Evolutionary conservation across 1,140 invertebrate species (phyloP), one percentile per base, ranked within the genome.

Genomic region (Zaprionus davidi): DNA sequence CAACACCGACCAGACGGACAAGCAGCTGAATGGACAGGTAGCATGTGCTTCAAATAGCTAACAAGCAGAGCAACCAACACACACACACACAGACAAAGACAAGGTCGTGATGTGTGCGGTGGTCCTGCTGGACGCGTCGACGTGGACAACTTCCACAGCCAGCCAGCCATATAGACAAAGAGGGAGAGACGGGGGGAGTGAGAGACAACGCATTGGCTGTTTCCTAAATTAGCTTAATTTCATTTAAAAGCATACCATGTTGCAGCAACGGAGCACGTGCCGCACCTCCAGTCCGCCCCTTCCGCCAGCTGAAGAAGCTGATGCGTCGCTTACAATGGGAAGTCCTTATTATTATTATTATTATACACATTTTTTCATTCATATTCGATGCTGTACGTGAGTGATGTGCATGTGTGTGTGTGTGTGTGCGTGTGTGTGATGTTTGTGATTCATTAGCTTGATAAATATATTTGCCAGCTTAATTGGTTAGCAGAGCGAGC

Each of bases 171-270:
- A 11, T 1, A 34, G 9, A 34, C 9, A 6, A 15, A n/a, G 36
- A 36, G 36, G n/a, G 68, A 31, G 58, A 56, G 58, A 22, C 36
- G 34, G 20, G 34, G 9, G 1, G 15, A 2, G 24, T 22, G 62
- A 34, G 64, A 65, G 59, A 76, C 57, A 73, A 81, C 77, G 57
- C 79, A 80, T 84, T 77, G 72, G 55, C 81, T 79, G 85, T 77
- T 74, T 74, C 68, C 83, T 79, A 90, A 88, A 88, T 88, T 90
- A 88, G 85, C 85, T 88, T 88, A 90, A 88, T 88, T 88, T 90
- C 85, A 90, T 90, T 88, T 88, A 90, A 88, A 90, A 90, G 78
- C 75, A 85, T 79, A 74, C 57, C 79, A 66, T 67, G 72, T 71
- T 78, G 79, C 71, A 70, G 71, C 68, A 53, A 66, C 51, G 34